A percentile compares a stretch with the other conserved stretches of the same genome.
phyloP scores from a whole-genome alignment of 1,140 invertebrate species.

The Dendrolimus punctatus region DNA sequence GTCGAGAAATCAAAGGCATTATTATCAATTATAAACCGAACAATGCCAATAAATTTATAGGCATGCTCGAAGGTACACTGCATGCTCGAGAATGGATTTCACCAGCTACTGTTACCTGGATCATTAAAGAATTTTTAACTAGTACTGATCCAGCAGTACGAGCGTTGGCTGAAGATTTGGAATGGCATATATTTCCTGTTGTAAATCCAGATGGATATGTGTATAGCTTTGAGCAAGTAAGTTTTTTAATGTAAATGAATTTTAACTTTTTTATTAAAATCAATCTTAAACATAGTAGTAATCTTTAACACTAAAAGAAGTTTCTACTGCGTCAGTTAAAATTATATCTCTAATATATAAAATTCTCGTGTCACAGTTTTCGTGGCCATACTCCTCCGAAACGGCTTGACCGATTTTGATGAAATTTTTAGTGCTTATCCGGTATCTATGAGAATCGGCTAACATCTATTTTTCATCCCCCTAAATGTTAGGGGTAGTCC shows the following conservation, averaged over 20 bases:
- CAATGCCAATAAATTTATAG: conserved; percentile 25
- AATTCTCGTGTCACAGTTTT: no score
- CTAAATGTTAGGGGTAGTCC: no score
- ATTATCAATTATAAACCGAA: conserved; percentile 71
- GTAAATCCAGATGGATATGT: conserved; percentile 83
- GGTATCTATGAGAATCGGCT: no score
- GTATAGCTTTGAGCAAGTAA: conserved; percentile 74
- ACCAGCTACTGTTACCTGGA: conserved; percentile 79
- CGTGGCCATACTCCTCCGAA: no score
- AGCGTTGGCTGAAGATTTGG: conserved; percentile 73
- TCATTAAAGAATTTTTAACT: conserved; percentile 78
- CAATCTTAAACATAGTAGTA: no score
- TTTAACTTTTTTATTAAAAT: neutral
- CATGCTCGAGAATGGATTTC: conserved; percentile 88
- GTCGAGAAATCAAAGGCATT: conserved; percentile 76
- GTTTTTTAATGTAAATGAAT: conserved; percentile 17
- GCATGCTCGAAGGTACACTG: conserved; percentile 75
- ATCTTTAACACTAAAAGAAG: no score
- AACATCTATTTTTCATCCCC: no score
- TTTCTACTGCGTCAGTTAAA: neutral
- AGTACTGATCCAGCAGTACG: conserved; percentile 64
- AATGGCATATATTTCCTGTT: conserved; percentile 77
- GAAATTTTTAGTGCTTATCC: no score
- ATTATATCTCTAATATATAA: no score
- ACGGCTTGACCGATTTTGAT: no score